Evolutionary conservation across 2,888 invertebrate species (phyloP).

Genomic region (Nephrotoma appendiculata): DNA sequence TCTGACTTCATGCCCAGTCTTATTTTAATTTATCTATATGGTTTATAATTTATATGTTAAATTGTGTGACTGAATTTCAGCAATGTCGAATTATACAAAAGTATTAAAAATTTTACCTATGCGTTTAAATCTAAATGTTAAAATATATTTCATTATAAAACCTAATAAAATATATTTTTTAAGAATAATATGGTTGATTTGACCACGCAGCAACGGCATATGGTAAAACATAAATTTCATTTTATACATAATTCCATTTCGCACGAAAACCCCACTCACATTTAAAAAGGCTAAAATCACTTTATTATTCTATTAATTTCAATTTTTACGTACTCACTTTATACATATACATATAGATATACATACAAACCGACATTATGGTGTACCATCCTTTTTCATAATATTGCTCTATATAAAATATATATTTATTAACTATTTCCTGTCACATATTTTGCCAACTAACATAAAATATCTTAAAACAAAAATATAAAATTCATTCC

Average conservation of each 20-base stretch:
- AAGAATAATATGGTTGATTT: not conserved
- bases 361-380: not conserved
- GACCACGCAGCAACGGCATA: not conserved
- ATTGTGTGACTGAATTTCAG: too few species aligned
- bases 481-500: not conserved
- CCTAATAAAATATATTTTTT: not conserved
- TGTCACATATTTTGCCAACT: not conserved
- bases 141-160: too few species aligned
- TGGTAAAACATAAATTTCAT: not conserved
- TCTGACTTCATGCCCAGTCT: too few species aligned
- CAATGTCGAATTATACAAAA: too few species aligned
- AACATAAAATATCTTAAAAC: not conserved
- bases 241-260: not conserved
- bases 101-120: too few species aligned
- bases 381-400: not conserved
- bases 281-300: not conserved
- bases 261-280: not conserved
- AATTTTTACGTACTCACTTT: not conserved
- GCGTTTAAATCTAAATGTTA: too few species aligned
- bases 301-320: not conserved
- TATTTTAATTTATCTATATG: too few species aligned
- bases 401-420: not conserved
- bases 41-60: too few species aligned
- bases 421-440: not conserved
- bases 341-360: not conserved